A percentile compares a stretch with the other conserved stretches of the same genome.
These are phyloP conservation scores for Amphilophus citrinellus DNA, from an alignment of 2,113 vertebrate species.

Conservation along the genomic window DNA sequence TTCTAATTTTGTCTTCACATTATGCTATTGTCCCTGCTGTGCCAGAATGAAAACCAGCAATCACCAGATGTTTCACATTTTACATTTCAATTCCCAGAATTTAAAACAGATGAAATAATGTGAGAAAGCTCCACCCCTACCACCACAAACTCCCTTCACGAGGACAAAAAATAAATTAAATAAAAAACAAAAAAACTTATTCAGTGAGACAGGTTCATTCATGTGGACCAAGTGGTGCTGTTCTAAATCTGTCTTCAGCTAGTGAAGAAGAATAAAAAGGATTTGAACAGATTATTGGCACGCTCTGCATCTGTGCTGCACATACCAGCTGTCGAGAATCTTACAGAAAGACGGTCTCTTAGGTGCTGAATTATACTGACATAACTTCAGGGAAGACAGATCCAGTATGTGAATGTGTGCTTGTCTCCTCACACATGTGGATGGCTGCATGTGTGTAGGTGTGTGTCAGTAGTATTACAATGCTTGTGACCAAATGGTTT, in stretches of 20 bases:
- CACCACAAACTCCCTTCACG: constrained; percentile 24
- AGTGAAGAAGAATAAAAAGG: constrained; percentile 62
- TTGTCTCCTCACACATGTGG: not conserved
- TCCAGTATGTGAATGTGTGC: constrained; percentile 21
- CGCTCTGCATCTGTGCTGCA: constrained; percentile 64
- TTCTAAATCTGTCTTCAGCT: constrained; percentile 74
- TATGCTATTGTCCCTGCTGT: constrained; percentile 42
- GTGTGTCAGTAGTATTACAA: constrained; percentile 40
- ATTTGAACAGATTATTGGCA: constrained; percentile 78
- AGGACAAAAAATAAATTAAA: not conserved
- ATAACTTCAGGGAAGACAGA: constrained; percentile 56
- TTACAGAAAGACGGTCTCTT: constrained; percentile 52
- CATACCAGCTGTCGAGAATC: constrained; percentile 73
- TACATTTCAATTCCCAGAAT: constrained; percentile 66
- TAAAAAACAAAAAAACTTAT: not conserved
- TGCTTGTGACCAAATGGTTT: constrained; percentile 50
- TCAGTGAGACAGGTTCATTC: constrained; percentile 64
- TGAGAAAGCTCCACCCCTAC: constrained; percentile 3
- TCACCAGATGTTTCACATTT: constrained; percentile 61
- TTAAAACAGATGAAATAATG: constrained; percentile 66
- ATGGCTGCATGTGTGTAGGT: constrained; percentile 10
- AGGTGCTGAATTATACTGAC: constrained; percentile 61
- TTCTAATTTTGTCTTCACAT: constrained; percentile 64
- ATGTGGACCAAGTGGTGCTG: constrained; percentile 66
- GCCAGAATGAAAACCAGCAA: constrained; percentile 57